Base-by-base conservation (phyloP, 2,888 invertebrate species). In the Coelopa pilipes region DNA sequence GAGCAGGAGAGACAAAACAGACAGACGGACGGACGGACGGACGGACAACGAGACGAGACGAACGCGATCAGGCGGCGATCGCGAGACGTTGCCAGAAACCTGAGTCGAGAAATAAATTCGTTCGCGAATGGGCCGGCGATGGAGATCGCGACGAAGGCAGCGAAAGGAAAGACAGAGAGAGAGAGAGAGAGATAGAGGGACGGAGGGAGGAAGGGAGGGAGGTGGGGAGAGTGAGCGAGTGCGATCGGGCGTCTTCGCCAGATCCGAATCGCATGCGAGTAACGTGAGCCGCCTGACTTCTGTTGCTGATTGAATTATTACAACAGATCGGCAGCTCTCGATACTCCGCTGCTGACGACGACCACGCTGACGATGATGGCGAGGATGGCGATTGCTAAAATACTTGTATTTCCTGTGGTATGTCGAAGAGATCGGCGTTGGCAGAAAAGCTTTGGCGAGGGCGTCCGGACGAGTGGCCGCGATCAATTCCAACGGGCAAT, bases 241-340 rank as follows among this genome's bases (percentile, higher is more conserved):
- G 5, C 15, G 15, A n/a, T 53, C n/a, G n/a, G 3, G n/a, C 49
- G 12, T 19, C 49, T 21, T 4, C 62, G 17, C 17, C 17, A 46
- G 71, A 71, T 71, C 24, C 46, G 46, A 21, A 71, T 65, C 65
- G 9, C 57, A 13, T 45, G 63, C 34, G 55, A 17, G 79, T 76
- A 79, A 79, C 77, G 74, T 78, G 73, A 79, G 78, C 72, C 77
- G 76, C 77, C 76, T 79, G 79, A 78, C 79, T 79, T 78, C 79
- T 79, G 78, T 74, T 73, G 72, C 75, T 78, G 78, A 79, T 79
- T 79, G 79, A 79, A 79, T 79, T 79, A 79, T 79, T 79, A 79
- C 75, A 72, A 49, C 45, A 75, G 78, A 79, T 79, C 74, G 68
- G 68, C 67, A 57, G 60, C 60, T 65, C 69, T 55, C 73, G 79